Base-by-base conservation (phyloP, 2,113 vertebrate species). In the Arothron firmamentum region DNA sequence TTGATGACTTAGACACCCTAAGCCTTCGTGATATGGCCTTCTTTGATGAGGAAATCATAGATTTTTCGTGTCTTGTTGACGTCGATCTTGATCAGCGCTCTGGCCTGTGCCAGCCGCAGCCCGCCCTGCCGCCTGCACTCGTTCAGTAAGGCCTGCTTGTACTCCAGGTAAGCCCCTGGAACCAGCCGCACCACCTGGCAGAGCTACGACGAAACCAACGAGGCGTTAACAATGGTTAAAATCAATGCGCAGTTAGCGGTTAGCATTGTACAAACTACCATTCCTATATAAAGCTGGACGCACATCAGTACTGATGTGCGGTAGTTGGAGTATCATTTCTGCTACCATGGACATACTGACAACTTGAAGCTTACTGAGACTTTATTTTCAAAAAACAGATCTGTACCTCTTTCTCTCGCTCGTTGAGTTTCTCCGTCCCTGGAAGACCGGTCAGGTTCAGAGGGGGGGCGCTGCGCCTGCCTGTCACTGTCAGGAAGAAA, bases 51-150 rank as follows among this genome's bases (percentile, higher is more conserved):
- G 88, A 99, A 99, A 78, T 99, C 96, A 8, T 99, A 99, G 88
- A 99, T 98, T 85, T 98, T 98, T 68, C 97, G 92, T 0, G 97
- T 99, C 88, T 99, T 99, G 90, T 99, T 99, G 83, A 99, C 96
- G 1, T 99, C 97, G 68, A 99, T 99, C 91, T 99, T 99, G 92
- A 99, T 99, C 69, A 99, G 95, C 0, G 97, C 92, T 65, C 97
- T 89, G 9, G 97, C 96, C 81, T 98, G 97, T 0, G 97, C 96
- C 47, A 99, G 92, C 56, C 96, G 90, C 79, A 99, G 90, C 64
- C 96, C 95, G 15, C 97, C 96, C 84, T 98, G 96, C 69, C 97
- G 93, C 68, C 94, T 91, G 82, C 97, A 98, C 83, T 99, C 97
- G 0, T 94, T 96, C 72, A 96, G 86, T 15, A 99, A 83, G 56